Evolutionary conservation across 2,113 vertebrate species (phyloP), one percentile per base, ranked within the genome.

Genomic region (Pygoscelis adeliae): DNA sequence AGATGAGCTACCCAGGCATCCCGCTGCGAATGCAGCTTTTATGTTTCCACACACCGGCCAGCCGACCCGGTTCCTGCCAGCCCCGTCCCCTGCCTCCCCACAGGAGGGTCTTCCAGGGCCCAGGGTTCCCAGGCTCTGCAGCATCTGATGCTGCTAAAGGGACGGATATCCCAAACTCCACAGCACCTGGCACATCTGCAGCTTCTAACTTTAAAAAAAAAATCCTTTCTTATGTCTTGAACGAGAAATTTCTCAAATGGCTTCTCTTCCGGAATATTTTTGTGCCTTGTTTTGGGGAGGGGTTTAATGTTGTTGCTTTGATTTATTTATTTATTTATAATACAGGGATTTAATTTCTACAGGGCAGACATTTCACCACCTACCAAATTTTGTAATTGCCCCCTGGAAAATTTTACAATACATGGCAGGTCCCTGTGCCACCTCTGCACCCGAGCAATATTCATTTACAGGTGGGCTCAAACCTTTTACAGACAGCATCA

Each of bases 41-140:
- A 21, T 0, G 0, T 15, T 42, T 66, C 30, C 22, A 2, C 49
- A 11, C 36, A 27, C 6, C 2, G 3, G 23, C 11, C 71, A 83
- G 67, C 30, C 22, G 3, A 5, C 20, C 14, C 1, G 0, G 22
- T 6, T 77, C 40, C 53, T 59, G 23, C 13, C 34, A n/a, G 52
- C 19, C 15, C 34, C 8, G 3, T 18, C 5, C 15, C 17, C 62
- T 49, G 36, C 19, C n/a, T 69, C 36, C 47, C 42, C 2, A 0
- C 30, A 34, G 50, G 15, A 67, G 6, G 20, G 44, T 38, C 32
- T 81, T 77, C 32, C 44, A 72, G 26, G 30, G 19, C 22, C 5
- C 17, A 47, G 18, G 19, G 6, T 72, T 19, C 14, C 11, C 40
- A 59, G 38, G 3, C 26, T 47, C 56, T 52, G 38, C 42, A 65